These are phyloP conservation scores for Rotaria magnacalcarata DNA, from an alignment of 2,888 invertebrate genomes.

Conservation along the genomic window DNA sequence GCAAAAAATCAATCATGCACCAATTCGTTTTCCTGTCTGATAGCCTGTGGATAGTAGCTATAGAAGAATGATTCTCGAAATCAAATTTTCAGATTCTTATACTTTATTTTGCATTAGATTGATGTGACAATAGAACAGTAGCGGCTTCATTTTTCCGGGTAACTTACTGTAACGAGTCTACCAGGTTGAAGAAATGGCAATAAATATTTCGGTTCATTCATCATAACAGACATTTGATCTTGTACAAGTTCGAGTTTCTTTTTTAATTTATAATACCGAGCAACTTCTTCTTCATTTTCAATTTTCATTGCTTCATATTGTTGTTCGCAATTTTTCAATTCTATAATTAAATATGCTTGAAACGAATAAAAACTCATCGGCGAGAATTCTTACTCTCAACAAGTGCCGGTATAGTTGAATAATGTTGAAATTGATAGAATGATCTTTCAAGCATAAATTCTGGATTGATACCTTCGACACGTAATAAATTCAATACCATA, in stretches of 20 bases:
- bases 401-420: constrained; percentile 82
- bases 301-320: constrained; percentile 60
- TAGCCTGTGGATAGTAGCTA: no score
- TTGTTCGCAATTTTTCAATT: constrained; percentile 40
- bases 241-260: constrained; percentile 73
- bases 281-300: constrained; percentile 71
- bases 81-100: no score
- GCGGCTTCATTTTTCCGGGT: constrained; percentile 57
- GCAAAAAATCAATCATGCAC: no score
- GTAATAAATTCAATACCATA: constrained; percentile 89
- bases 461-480: constrained; percentile 98
- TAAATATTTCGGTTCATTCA: constrained; percentile 79
- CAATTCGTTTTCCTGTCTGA: no score
- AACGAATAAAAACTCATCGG: neutral
- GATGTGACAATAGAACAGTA: no score
- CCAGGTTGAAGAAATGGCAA: constrained; percentile 91
- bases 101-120: no score
- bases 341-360: constrained; percentile 26
- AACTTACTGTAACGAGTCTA: constrained; percentile 74
- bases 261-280: constrained; percentile 77
- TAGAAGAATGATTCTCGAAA: no score
- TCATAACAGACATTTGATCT: constrained; percentile 71
- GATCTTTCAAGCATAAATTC: constrained; percentile 97
- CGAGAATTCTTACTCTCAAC: constrained; percentile 63
- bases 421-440: constrained; percentile 98